Evolutionary conservation across 2,888 invertebrate genomes (phyloP), one percentile per base, ranked within the genome.

Genomic region (Spodoptera picta): DNA sequence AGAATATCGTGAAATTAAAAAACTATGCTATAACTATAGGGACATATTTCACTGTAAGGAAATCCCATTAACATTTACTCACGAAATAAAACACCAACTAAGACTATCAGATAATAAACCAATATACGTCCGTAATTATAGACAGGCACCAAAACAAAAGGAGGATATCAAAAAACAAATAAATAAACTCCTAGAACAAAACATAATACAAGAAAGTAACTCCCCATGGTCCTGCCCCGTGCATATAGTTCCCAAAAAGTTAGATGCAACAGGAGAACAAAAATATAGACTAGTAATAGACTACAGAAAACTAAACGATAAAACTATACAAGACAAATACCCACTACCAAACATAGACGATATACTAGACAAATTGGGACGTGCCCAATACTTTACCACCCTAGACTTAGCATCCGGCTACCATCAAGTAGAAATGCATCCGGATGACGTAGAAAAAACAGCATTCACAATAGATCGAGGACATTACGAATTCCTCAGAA

Each of bases 1-100:
- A 63, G 85, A 87, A 80, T 58, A 73, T 11, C 41, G 69, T 0
- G 61, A 75, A 59, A 79, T 82, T 4, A 50, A 57, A 23, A 77
- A 80, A 60, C 27, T 86, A 4, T 80, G 82, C 43, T 71, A 60
- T 12, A 62, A 84, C 44, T 86, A 75, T 60, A 60, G 78, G 23
- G 84, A 88, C 9, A 77, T 88, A 3, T 86, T 88, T 56, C 73
- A 86, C 46, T 72, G 69, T 11, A 83, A 84, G 42, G 70, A 81
- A 4, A 74, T 84, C 1, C 80, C 83, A 0, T 36, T 87, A 42
- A 77, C 82, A 0, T 80, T 79, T 7, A 86, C 84, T 3, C 77
- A 84, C 45, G 51, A 76, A 12, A 70, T 87, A 1, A 83, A 82
- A 73, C 89, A 90, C 12, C 58, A 82, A 63, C 82, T 90, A n/a